phyloP scores from a whole-genome alignment of 2,797 vertebrate species.

The Kryptopterus vitreolus region DNA sequence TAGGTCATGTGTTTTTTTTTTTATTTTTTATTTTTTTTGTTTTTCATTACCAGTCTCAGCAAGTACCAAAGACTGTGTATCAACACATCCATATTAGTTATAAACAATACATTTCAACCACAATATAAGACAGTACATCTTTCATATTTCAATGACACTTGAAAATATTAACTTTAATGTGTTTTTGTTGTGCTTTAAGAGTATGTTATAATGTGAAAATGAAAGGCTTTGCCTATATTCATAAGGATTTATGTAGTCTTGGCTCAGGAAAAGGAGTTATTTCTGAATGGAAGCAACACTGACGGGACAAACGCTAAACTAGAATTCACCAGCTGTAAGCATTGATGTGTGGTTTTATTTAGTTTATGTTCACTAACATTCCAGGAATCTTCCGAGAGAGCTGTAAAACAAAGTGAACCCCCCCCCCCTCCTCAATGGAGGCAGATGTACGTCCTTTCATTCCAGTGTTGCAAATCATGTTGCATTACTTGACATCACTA shows the following conservation, averaged over 20 bases:
- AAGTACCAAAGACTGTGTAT: background rate
- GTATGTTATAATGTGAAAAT: background rate
- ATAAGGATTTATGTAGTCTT: background rate
- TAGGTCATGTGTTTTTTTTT: background rate
- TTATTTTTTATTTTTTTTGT: too few relatives aligned
- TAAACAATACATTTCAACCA: background rate
- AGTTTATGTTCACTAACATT: background rate
- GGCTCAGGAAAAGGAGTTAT: background rate
- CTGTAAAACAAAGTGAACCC: background rate
- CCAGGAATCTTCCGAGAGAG: background rate
- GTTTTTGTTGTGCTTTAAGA: background rate
- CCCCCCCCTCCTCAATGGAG: too few relatives aligned
- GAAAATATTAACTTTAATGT: background rate
- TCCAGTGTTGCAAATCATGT: background rate
- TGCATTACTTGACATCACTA: background rate
- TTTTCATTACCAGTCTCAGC: background rate
- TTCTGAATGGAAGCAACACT: background rate
- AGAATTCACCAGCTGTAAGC: background rate
- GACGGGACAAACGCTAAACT: background rate
- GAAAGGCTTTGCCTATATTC: background rate
- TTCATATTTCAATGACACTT: background rate
- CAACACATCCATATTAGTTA: background rate
- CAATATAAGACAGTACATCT: background rate
- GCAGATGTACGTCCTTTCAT: background rate
- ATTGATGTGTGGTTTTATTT: background rate